Base-by-base conservation (phyloP, 2,888 invertebrate genomes). In the Tortricodes alternella region DNA sequence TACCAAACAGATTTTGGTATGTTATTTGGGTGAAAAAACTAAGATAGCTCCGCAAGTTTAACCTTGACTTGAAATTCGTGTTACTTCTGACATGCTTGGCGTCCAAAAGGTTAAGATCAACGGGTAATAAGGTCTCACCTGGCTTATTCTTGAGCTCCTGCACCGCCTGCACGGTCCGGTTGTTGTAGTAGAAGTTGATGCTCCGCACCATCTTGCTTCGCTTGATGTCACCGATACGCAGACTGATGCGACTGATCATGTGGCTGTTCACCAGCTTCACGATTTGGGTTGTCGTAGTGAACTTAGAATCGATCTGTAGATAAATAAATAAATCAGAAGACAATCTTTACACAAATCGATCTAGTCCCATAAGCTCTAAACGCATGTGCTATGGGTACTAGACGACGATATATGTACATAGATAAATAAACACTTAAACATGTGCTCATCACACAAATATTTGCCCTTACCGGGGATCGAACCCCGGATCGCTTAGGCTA, bases 111-210 rank as follows among this genome's bases (percentile, higher is more conserved):
- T n/a, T n/a, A n/a, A n/a, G n/a, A n/a, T n/a, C n/a, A n/a, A n/a
- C n/a, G n/a, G 1, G 64, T 67, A 51, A 49, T 2, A 44, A 53
- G n/a, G n/a, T n/a, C 80, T 78, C 50, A 92, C 93, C 93, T 8
- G 98, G 97, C 70, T 97, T 96, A 80, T 99, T 99, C 88, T 99
- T 99, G 34, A 99, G 90, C 79, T 99, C 99, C 16, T 99, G 98
- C 2, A 99, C 98, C 0, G 98, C 98, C 78, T 98, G 98, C 0
- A 99, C 98, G 46, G 95, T 96, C 52, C 98, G 93, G 81, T 98
- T 98, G 82, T 98, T 99, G 90, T 99, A 99, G 86, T 97, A 99
- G 69, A 99, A 96, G 83, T 97, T 98, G 73, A 99, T 95, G 1
- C 97, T 96, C 60, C 98, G 94, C 53, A 99, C 98, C 98, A 99